Evolutionary conservation across 2,888 invertebrate species (phyloP).

Genomic region (Megalurothrips usitatus): DNA sequence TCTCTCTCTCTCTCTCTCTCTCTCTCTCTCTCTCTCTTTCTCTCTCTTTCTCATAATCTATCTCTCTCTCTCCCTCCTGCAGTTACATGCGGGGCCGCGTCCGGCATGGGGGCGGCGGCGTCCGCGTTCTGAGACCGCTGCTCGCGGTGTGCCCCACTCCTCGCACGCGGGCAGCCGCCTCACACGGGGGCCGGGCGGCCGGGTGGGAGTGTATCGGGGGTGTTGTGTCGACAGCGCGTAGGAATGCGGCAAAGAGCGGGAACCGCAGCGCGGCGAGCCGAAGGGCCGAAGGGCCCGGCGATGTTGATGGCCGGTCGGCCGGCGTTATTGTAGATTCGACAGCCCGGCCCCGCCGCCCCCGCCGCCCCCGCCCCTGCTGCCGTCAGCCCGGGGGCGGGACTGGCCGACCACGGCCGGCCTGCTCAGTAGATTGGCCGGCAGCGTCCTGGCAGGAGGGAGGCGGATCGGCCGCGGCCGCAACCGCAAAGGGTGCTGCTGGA

Average conservation of each 20-base stretch:
- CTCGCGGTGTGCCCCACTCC: too few species aligned
- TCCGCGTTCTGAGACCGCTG: too few species aligned
- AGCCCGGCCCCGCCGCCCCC: background rate
- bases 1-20: too few species aligned
- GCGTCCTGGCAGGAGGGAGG: background rate
- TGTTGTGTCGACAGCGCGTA: background rate
- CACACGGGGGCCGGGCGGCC: too few species aligned
- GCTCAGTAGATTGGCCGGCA: background rate
- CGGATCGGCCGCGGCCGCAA: background rate
- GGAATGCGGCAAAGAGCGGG: background rate
- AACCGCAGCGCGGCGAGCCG: background rate
- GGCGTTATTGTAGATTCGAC: slow-evolving; percentile 14
- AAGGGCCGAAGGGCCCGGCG: background rate
- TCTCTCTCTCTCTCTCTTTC: too few species aligned
- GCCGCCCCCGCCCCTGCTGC: background rate
- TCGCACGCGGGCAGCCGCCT: too few species aligned
- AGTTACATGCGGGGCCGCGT: too few species aligned
- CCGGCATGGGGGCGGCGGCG: too few species aligned
- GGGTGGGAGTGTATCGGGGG: too few species aligned
- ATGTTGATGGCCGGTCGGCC: background rate
- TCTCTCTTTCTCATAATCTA: too few species aligned
- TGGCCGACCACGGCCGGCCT: background rate
- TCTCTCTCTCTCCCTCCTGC: too few species aligned
- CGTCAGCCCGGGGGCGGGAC: background rate
- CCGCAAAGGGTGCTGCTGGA: background rate